phyloP scores from a whole-genome alignment of 2,888 invertebrate species.

The Liodrosophila aerea region DNA sequence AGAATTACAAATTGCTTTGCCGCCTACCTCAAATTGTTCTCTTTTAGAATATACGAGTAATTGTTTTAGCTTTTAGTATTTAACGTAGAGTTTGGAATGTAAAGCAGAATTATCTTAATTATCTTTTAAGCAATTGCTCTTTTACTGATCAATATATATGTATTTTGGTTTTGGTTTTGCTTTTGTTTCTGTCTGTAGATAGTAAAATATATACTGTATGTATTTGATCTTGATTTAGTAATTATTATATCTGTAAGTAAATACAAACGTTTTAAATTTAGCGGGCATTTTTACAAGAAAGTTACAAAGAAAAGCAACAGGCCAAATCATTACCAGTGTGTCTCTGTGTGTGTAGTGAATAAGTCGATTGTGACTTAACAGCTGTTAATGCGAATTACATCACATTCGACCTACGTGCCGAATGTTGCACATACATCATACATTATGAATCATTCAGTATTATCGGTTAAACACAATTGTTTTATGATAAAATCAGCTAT shows the following conservation, averaged over 20 bases:
- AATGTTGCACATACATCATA: too few species aligned
- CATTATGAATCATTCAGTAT: too few species aligned
- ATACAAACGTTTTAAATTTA: constrained; percentile 76
- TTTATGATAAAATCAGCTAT: too few species aligned
- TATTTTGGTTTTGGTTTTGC: too few species aligned
- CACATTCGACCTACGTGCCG: too few species aligned
- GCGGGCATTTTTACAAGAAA: constrained; percentile 42
- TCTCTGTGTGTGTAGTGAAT: constrained; percentile 9
- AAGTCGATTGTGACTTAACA: not conserved
- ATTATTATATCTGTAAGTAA: constrained; percentile 81
- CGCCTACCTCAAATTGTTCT: constrained; percentile 68
- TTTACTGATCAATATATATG: constrained; percentile 45
- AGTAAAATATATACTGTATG: constrained; percentile 68
- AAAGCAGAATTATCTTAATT: constrained; percentile 60
- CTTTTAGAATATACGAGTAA: constrained; percentile 26
- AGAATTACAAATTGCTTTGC: constrained; percentile 52
- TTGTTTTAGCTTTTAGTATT: constrained; percentile 41
- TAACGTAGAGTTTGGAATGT: constrained; percentile 64
- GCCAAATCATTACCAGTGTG: constrained; percentile 8
- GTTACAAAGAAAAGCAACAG: constrained; percentile 40
- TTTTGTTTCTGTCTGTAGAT: constrained; percentile 45
- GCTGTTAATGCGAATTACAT: too few species aligned
- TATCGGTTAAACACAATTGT: constrained; percentile 1
- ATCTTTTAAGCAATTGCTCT: constrained; percentile 47
- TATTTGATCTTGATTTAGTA: constrained; percentile 72